Conservation (phyloP, 2,797 vertebrate species). For the Rhodeus uyekii region DNA sequence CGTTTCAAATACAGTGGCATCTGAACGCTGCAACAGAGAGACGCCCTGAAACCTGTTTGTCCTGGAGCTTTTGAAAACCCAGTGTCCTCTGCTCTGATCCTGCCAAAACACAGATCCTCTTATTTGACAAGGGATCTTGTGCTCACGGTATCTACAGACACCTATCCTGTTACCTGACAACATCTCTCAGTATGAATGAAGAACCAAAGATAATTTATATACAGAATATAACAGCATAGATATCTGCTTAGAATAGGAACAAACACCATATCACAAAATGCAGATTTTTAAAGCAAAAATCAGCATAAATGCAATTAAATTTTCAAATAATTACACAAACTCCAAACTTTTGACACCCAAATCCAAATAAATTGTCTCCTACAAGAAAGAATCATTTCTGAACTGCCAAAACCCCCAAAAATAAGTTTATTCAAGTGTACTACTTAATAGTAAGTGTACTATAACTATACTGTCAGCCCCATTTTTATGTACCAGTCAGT, state of each 20-base stretch:
- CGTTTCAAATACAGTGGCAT: not conserved
- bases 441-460: no score
- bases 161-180: not conserved
- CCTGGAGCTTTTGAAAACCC: not conserved
- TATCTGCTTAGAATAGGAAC: not conserved
- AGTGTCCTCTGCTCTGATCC: conserved; percentile 20
- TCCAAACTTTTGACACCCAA: not conserved
- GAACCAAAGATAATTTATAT: not conserved
- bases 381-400: no score
- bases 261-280: not conserved
- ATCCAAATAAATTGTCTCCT: not conserved
- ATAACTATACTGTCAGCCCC: not conserved
- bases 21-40: not conserved
- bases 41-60: conserved; percentile 15
- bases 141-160: conserved; percentile 10
- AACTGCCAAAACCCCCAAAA: no score
- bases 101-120: conserved; percentile 30
- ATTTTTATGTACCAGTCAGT: not conserved
- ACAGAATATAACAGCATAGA: not conserved
- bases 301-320: not conserved
- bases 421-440: no score
- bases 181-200: not conserved
- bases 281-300: not conserved
- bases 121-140: conserved; percentile 24
- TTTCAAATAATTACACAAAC: not conserved